Conservation (phyloP, 2,888 invertebrate species). For the Thymelicus lineola region DNA sequence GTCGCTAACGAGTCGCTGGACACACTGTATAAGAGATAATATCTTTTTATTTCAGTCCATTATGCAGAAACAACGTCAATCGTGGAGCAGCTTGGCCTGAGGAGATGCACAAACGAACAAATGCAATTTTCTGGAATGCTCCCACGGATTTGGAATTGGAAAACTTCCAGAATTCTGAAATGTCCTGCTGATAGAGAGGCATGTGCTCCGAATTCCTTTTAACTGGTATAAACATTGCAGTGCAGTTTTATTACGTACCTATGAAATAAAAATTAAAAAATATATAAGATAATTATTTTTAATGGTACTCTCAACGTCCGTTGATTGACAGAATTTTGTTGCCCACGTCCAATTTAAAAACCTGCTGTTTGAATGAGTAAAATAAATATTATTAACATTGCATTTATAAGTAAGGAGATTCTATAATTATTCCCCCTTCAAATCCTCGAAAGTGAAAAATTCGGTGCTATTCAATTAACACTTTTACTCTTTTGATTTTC, state of each 20-base stretch:
- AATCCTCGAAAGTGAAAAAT: no score
- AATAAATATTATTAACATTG: no score
- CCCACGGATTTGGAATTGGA: conserved; percentile 51
- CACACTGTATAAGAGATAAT: no score
- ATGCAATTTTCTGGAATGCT: conserved; percentile 51
- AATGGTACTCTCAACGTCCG: neutral
- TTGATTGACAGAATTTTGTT: neutral
- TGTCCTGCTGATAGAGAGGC: conserved; percentile 34
- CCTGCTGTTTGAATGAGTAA: no score
- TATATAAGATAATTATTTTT: neutral
- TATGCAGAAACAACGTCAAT: conserved; percentile 40
- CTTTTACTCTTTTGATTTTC: no score
- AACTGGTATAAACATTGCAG: conserved; percentile 29
- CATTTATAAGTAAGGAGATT: no score
- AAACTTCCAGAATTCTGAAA: conserved; percentile 51
- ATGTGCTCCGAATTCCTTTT: conserved; percentile 33
- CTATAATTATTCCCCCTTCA: no score
- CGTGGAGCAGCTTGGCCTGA: conserved; percentile 47
- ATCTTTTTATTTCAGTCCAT: neutral
- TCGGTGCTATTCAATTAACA: no score
- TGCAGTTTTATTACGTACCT: conserved; percentile 10
- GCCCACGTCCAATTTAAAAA: no score
- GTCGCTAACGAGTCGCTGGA: no score
- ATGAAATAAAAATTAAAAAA: conserved; percentile 5
- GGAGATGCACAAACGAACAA: conserved; percentile 47